Base-by-base conservation (phyloP, 2,113 vertebrate genomes). In the Oncorhynchus keta region DNA sequence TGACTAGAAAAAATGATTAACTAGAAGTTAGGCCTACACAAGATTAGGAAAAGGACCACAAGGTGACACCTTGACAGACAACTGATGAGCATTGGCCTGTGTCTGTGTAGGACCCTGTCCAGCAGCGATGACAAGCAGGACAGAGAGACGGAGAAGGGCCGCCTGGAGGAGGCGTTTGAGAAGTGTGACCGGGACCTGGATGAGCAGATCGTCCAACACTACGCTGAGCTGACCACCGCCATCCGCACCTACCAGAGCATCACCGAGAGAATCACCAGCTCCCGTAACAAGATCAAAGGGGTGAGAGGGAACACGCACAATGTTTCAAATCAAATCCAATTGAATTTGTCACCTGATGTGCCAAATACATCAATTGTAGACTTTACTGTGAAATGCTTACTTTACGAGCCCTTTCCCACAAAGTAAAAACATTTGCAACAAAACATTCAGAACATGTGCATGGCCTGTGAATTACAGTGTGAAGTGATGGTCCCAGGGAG, bases 181-280 rank as follows among this genome's bases (percentile, higher is more conserved):
- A 97, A 95, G 0, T 98, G 97, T 1, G 97, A 99, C 86, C 92
- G 90, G 3, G 96, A 95, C 78, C 83, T 99, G 87, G 98, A 99
- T 65, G 92, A 97, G 73, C 84, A 97, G 80, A 99, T 99, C 0
- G 95, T 98, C 30, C 97, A 98, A 87, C 97, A 99, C 90, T 98
- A 98, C 85, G 98, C 96, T 0, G 98, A 99, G 78, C 88, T 99
- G 48, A 99, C 97, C 14, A 99, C 98, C 0, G 98, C 98, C 51
- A 99, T 99, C 85, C 93, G 95, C 86, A 99, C 97, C 0, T 99
- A 99, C 92, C 97, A 99, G 92, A 99, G 97, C 92, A 99, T 99
- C 93, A 99, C 98, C 0, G 98, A 99, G 88, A 96, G 97, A 76
- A 99, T 99, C 92, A 99, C 96, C 86, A 98, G 85, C 91, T 99